Evolutionary conservation across 2,888 invertebrate genomes (phyloP).

Genomic region (Lomographa bimaculata): DNA sequence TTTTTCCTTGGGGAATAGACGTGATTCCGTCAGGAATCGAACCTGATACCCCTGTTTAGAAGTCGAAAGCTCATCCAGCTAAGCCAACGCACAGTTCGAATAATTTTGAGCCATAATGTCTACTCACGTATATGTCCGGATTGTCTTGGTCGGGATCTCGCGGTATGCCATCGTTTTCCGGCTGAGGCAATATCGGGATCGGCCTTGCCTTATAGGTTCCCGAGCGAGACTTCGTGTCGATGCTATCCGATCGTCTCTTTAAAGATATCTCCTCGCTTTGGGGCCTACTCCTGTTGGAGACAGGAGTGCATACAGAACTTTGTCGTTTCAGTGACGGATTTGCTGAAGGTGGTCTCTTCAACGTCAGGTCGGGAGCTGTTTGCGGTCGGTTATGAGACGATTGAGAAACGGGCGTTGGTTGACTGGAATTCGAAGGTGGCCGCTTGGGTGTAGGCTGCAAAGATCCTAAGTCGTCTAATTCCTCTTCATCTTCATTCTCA

Average conservation of each 20-base stretch:
- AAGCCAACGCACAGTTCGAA: too few species aligned
- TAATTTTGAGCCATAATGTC: too few species aligned
- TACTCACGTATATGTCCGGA: conserved; percentile 64
- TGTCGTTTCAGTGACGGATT: too few species aligned
- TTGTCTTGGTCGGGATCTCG: conserved; percentile 72
- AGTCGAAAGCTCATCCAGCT: too few species aligned
- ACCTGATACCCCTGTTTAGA: too few species aligned
- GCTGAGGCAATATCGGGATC: conserved; percentile 51
- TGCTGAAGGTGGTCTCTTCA: too few species aligned
- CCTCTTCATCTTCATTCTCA: conserved; percentile 50
- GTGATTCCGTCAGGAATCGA: too few species aligned
- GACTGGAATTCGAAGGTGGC: conserved; percentile 22
- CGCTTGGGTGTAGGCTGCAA: conserved; percentile 38
- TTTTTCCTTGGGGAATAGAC: too few species aligned
- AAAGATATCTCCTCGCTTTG: conserved; percentile 40
- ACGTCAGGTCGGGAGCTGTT: too few species aligned
- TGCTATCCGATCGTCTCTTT: conserved; percentile 48
- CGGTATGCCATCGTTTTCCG: conserved; percentile 45
- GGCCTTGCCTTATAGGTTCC: conserved; percentile 61
- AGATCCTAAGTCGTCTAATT: conserved; percentile 34
- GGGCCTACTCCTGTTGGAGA: conserved; percentile 42
- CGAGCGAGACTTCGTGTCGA: conserved; percentile 43
- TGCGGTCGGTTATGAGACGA: too few species aligned
- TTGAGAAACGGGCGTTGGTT: not conserved
- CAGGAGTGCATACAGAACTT: conserved; percentile 30